These are phyloP conservation scores for Aelia acuminata DNA, from an alignment of 2,888 invertebrate genomes.

Conservation along the genomic window DNA sequence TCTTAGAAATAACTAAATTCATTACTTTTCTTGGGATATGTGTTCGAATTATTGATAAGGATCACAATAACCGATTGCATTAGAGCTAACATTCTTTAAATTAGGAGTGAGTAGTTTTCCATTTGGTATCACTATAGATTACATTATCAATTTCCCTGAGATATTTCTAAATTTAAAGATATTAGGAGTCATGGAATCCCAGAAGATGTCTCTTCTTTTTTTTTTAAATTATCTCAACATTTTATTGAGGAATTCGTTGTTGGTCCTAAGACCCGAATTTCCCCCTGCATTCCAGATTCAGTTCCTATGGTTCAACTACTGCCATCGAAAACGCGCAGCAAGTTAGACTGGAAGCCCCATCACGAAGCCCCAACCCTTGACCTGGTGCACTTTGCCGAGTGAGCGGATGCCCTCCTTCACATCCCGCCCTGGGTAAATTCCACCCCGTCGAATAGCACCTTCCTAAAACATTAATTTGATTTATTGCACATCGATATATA, in stretches of 20 bases:
- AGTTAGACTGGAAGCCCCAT: no score
- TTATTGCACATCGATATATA: no score
- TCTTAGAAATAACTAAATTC: no score
- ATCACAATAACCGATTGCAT: background rate
- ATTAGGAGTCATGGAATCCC: background rate
- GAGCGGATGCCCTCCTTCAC: background rate
- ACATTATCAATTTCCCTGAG: background rate
- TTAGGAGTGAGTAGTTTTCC: background rate
- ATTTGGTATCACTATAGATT: background rate
- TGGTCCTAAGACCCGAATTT: background rate
- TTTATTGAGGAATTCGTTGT: no score
- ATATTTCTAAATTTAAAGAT: background rate
- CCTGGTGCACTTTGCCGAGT: conserved; percentile 29
- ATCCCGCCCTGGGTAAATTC: background rate
- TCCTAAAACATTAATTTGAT: background rate
- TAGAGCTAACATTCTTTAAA: background rate
- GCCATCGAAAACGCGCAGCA: no score
- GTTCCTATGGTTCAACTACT: no score
- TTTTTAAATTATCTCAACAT: no score
- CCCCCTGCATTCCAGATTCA: no score
- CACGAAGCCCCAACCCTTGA: background rate
- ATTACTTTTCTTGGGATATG: no score
- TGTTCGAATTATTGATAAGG: background rate
- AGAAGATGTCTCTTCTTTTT: background rate
- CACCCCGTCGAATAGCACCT: background rate